Base-by-base conservation (phyloP, 2,797 vertebrate species). In the Macrochelys suwanniensis region DNA sequence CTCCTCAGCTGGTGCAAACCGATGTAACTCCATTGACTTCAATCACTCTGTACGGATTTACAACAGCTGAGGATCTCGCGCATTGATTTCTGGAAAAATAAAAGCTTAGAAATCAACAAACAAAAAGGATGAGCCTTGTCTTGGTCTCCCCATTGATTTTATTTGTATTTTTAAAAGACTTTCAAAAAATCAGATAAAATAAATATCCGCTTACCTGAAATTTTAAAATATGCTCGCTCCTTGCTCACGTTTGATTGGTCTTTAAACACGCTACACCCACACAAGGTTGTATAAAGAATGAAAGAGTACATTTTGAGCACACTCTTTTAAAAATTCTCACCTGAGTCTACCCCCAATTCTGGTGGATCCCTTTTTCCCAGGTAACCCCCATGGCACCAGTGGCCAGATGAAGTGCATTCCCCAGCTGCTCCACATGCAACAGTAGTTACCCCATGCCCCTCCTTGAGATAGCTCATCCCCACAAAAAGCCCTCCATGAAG, bases 111-210 rank as follows among this genome's bases (percentile, higher is more conserved):
- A 93, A 85, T 21, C 37, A 87, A 87, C 11, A 3, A 79, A 42
- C 12, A 3, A 79, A 45, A 89, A 85, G 56, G 81, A 50, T 23
- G 57, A 95, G 87, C 92, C 49, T 84, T 82, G 1, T 68, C 26
- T 90, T n/a, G 13, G 81, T 37, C 37, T 78, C 2, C 33, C 25
- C 28, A 78, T 21, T 80, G 78, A 12, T 61, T 90, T 89, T 94
- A 50, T 88, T 87, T 76, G 7, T 86, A 50, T 49, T 88, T 93
- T 78, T 97, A 92, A 90, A 91, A 91, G 16, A 93, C 10, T 79
- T 85, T 8, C 45, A 85, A 84, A 85, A 7, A 12, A n/a, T 79
- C 79, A 83, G n/a, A 47, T 17, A 80, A 71, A 19, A 51, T 6
- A 47, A 61, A 82, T 26, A 51, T 12, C 68, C 3, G 3, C 19